Conservation (phyloP, 2,113 vertebrate species). For the Cottus gobio region DNA sequence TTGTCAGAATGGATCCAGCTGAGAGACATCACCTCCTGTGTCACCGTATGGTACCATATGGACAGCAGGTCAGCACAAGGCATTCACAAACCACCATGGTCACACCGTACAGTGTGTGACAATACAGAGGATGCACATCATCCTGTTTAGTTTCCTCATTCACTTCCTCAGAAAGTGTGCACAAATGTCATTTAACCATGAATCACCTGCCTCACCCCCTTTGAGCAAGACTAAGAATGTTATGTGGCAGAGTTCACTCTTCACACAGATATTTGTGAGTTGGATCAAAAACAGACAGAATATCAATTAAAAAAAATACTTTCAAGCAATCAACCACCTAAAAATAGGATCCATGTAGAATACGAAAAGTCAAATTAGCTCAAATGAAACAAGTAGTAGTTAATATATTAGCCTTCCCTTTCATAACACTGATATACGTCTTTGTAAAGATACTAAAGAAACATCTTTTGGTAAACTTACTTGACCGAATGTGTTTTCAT, state of each 20-base stretch:
- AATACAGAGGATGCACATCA: conserved; percentile 54
- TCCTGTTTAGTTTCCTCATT: conserved; percentile 62
- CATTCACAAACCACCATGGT: neutral
- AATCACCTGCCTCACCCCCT: conserved; percentile 60
- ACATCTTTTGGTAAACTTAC: neutral
- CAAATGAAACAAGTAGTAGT: neutral
- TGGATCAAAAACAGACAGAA: neutral
- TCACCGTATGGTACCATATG: conserved; percentile 80
- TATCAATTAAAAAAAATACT: neutral
- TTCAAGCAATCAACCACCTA: neutral
- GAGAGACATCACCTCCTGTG: conserved; percentile 58
- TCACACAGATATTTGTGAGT: neutral
- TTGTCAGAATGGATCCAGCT: conserved; percentile 77
- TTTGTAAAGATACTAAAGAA: neutral
- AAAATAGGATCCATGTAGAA: neutral
- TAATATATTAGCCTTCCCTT: neutral
- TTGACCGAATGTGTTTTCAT: neutral
- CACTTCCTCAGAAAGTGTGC: conserved; percentile 69
- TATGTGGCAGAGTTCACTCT: conserved; percentile 59
- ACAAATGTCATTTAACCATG: conserved; percentile 55
- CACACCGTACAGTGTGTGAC: conserved; percentile 41
- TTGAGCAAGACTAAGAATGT: conserved; percentile 57
- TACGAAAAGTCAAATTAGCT: neutral
- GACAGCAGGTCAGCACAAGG: conserved; percentile 73
- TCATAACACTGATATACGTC: neutral